These are phyloP conservation scores for Papilio glaucus DNA, from an alignment of 1,140 invertebrate species.

Conservation along the genomic window DNA sequence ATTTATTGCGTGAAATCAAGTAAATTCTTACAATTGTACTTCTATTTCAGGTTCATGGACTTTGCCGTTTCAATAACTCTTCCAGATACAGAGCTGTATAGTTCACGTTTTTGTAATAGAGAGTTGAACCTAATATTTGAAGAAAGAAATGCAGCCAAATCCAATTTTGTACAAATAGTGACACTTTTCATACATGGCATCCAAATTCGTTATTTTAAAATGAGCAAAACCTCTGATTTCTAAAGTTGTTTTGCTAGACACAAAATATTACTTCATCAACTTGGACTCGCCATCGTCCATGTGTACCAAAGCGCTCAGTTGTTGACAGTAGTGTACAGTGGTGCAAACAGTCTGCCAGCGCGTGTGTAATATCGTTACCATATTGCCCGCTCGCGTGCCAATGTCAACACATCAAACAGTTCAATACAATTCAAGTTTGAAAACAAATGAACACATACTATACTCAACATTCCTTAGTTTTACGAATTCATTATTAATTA, in stretches of 20 bases:
- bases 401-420: background rate
- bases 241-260: background rate
- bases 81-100: no score
- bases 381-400: background rate
- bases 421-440: background rate
- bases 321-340: background rate
- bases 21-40: no score
- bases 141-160: no score
- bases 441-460: constrained; percentile 10
- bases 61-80: no score
- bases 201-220: no score
- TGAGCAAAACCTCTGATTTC: background rate
- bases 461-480: constrained; percentile 1
- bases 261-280: background rate
- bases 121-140: no score
- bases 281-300: background rate
- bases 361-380: background rate
- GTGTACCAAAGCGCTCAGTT: background rate
- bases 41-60: no score
- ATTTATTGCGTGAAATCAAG: no score
- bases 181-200: no score
- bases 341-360: background rate
- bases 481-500: background rate
- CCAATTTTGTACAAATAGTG: no score
- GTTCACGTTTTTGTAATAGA: no score